Evolutionary conservation across 2,888 invertebrate species (phyloP), one percentile per base, ranked within the genome.

Genomic region (Polia nebulosa): DNA sequence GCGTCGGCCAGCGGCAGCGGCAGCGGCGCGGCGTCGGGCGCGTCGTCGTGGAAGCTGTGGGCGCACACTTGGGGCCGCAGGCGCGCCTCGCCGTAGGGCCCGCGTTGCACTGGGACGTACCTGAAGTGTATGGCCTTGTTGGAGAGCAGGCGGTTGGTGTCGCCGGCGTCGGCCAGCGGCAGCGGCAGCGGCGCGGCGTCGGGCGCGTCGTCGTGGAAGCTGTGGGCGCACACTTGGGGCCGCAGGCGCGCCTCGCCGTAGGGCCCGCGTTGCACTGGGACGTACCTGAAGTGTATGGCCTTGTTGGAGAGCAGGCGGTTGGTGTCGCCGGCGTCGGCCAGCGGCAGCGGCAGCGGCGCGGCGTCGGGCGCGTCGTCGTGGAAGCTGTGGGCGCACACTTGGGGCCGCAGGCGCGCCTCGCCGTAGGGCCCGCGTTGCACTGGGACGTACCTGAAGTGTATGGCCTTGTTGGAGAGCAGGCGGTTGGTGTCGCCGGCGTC

Each of bases 361-460:
- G 32, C 32, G 32, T 32, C 5, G 5, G 32, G 32, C 32, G 32
- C 32, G 32, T 32, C 32, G 32, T 32, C 32, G 32, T 8, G 32
- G 32, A 32, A 32, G n/a, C n/a, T n/a, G n/a, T n/a, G n/a, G n/a
- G n/a, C n/a, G n/a, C n/a, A n/a, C n/a, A n/a, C n/a, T n/a, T n/a
- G n/a, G n/a, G n/a, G n/a, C n/a, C n/a, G n/a, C n/a, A n/a, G n/a
- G n/a, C n/a, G n/a, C n/a, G n/a, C n/a, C n/a, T n/a, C n/a, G n/a
- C n/a, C n/a, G n/a, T n/a, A n/a, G n/a, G 3, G 13, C 15, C 15
- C n/a, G n/a, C n/a, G n/a, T n/a, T n/a, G n/a, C n/a, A n/a, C n/a
- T n/a, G n/a, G n/a, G n/a, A n/a, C 41, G n/a, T 51, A 65, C 65
- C 71, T 68, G 57, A 70, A 68, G 45, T 41, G 41, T 7, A 41